phyloP scores from a whole-genome alignment of 2,888 invertebrate species.

The Deladenus siricidicola region DNA sequence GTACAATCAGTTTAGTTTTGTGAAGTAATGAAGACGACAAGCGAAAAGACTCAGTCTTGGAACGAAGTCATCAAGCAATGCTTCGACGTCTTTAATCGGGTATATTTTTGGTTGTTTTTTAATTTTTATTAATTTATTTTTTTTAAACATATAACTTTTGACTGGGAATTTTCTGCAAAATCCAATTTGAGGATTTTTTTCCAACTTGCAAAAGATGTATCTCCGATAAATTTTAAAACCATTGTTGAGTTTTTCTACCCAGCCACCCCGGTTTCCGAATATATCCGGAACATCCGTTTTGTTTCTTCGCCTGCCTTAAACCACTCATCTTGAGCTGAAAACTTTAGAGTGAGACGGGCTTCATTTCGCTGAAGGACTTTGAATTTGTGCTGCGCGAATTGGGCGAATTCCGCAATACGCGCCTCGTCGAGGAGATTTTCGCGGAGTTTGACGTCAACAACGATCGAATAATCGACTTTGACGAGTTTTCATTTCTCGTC shows the following conservation, averaged over 20 bases:
- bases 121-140: too few relatives aligned
- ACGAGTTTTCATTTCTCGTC: conserved; percentile 51
- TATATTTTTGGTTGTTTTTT: too few relatives aligned
- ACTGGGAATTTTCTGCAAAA: too few relatives aligned
- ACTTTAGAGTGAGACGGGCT: conserved; percentile 44
- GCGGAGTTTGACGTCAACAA: conserved; percentile 46
- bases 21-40: conserved; percentile 40
- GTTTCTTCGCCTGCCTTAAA: too few relatives aligned
- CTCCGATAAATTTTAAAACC: too few relatives aligned
- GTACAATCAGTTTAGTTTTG: too few relatives aligned
- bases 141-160: too few relatives aligned
- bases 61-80: conserved; percentile 50
- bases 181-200: too few relatives aligned
- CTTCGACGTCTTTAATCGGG: conserved; percentile 50
- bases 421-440: conserved; percentile 49
- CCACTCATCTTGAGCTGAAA: neutral
- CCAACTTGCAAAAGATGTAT: too few relatives aligned
- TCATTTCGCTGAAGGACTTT: conserved; percentile 47
- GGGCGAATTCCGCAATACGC: conserved; percentile 46
- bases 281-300: too few relatives aligned
- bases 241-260: too few relatives aligned
- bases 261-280: too few relatives aligned
- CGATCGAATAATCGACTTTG: conserved; percentile 50
- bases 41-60: conserved; percentile 49
- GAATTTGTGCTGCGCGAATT: conserved; percentile 47